Base-by-base conservation (phyloP, 2,797 vertebrate species). In the Oreochromis grahami region DNA sequence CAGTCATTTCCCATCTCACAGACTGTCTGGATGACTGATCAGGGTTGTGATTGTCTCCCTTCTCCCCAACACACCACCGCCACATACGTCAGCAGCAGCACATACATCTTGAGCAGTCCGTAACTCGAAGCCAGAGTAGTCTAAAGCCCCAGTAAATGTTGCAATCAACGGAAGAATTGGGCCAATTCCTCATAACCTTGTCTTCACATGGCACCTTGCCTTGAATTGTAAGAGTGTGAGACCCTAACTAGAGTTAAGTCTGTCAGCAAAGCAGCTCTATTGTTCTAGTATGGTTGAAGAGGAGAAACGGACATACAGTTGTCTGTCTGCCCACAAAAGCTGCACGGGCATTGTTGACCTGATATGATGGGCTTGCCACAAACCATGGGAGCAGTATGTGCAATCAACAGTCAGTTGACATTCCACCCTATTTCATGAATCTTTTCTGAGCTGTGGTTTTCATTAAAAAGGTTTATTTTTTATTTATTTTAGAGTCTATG, bases 11-110 rank as follows among this genome's bases (percentile, higher is more conserved):
- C 95, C 93, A 94, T 95, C 92, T 93, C 92, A 43, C 86, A 84
- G 88, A 90, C 94, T 95, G 94, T 95, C 93, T 94, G 94, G 93
- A 95, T 95, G 95, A 96, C 93, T 93, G 95, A 96, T 95, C 93
- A 93, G 91, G 89, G 84, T 90, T 92, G 92, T 94, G 94, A 93
- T 95, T 93, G 93, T 93, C 91, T 90, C 85, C 89, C 82, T 90
- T 86, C 90, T 87, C 84, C 85, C 88, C 87, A 87, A 88, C 91
- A 90, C 92, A 74, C 88, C 81, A 34, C 88, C 82, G 38, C 90
- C 85, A 87, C 91, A 91, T 91, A 92, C 91, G 91, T 94, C 92
- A 88, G 85, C 88, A 79, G 83, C 80, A 84, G 90, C 86, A 91
- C 95, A 95, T 93, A 95, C 91, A 94, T 95, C 94, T 95, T 90